Percentiles rank a stretch among this genome's conserved stretches.
Evolutionary conservation across 2,888 invertebrate genomes (phyloP).

Genomic region (Hanleya hanleyi): DNA sequence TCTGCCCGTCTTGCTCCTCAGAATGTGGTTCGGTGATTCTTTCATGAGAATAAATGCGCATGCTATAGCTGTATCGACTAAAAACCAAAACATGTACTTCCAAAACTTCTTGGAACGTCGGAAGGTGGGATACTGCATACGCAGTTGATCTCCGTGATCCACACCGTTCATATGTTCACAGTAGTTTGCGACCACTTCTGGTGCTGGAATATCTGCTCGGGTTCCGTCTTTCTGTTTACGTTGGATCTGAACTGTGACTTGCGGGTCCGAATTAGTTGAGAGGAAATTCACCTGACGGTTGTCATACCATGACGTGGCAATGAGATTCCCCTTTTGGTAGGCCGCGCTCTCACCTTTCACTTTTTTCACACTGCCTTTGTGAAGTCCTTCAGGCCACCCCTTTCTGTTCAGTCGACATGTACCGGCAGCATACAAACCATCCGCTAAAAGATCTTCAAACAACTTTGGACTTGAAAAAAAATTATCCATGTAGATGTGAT

Average conservation of each 20-base stretch:
- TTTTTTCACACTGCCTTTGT: background rate
- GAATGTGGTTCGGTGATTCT: background rate
- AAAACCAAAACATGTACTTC: slow-evolving; percentile 10
- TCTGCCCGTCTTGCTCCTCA: background rate
- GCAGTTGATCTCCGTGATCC: slow-evolving; percentile 6
- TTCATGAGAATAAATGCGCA: background rate
- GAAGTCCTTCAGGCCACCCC: background rate
- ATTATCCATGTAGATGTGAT: slow-evolving; percentile 12
- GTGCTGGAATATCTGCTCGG: background rate
- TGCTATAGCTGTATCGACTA: background rate
- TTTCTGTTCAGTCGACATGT: background rate
- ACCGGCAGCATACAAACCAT: slow-evolving; percentile 6
- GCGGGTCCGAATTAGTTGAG: background rate
- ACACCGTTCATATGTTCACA: slow-evolving; percentile 7
- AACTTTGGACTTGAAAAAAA: slow-evolving; percentile 6
- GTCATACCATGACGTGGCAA: background rate
- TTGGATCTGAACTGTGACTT: background rate
- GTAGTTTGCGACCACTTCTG: background rate
- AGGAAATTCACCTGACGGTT: slow-evolving; percentile 3
- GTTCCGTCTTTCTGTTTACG: slow-evolving; percentile 9
- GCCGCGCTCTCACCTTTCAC: background rate
- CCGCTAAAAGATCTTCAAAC: background rate
- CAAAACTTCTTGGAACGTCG: background rate
- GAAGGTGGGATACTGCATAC: background rate
- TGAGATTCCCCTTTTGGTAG: background rate